These are phyloP conservation scores for Heliornis fulica DNA, from an alignment of 2,113 vertebrate genomes.

Conservation along the genomic window DNA sequence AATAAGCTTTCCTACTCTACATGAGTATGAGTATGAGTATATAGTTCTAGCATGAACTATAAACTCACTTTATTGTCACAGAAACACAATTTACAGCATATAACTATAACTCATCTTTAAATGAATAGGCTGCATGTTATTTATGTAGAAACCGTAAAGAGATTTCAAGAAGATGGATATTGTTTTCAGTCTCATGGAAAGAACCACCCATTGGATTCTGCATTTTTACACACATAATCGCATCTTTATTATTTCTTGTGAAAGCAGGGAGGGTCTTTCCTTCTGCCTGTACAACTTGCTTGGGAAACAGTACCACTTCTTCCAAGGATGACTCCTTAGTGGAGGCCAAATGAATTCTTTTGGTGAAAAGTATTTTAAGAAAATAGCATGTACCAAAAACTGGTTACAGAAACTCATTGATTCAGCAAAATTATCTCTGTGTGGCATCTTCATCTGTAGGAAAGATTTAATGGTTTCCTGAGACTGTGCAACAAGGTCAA, in stretches of 20 bases:
- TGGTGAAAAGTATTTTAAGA: neutral
- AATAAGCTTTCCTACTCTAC: neutral
- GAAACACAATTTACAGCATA: neutral
- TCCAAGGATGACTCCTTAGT: neutral
- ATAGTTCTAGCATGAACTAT: neutral
- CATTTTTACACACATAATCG: neutral
- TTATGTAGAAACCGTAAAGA: neutral
- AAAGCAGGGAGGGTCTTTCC: neutral
- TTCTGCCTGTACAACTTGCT: neutral
- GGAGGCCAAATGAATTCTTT: neutral
- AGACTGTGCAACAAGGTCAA: neutral
- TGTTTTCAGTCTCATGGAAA: neutral
- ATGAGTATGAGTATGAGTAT: too few species aligned
- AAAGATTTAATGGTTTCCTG: neutral
- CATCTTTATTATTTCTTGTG: neutral
- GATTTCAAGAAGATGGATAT: neutral
- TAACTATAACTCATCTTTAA: neutral
- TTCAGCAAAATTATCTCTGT: neutral
- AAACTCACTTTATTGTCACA: neutral
- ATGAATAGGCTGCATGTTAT: neutral
- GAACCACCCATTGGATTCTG: neutral
- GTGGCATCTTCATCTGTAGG: rapidly evolving
- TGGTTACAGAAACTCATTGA: neutral
- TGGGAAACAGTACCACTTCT: neutral
- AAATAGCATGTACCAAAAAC: neutral